Percentiles rank a stretch among this genome's conserved stretches.
These are phyloP conservation scores for Uromys caudimaculatus DNA, from an alignment of 2,797 vertebrate species.

Conservation along the genomic window DNA sequence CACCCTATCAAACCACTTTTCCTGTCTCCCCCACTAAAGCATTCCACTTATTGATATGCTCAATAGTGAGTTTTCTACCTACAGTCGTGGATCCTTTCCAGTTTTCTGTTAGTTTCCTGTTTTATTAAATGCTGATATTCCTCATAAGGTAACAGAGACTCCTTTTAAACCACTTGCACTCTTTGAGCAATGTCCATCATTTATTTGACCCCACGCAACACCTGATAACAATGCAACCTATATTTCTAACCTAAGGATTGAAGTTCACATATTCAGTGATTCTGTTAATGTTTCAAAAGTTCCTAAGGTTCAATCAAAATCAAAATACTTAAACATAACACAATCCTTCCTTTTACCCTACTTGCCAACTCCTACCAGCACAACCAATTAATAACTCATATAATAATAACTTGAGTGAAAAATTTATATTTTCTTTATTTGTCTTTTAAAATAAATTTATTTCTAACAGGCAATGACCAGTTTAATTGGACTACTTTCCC, in stretches of 20 bases:
- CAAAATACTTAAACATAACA: not conserved
- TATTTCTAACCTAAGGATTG: slow-evolving; percentile 7
- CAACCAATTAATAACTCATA: not conserved
- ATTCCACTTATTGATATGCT: not conserved
- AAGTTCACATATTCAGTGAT: not conserved
- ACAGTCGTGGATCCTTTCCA: not conserved
- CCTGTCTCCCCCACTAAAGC: not conserved
- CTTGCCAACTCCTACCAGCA: not conserved
- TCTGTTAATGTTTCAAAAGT: not conserved
- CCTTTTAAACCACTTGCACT: not conserved
- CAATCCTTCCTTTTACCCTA: not conserved
- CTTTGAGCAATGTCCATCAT: not conserved
- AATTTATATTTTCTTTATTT: not conserved
- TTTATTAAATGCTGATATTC: not conserved
- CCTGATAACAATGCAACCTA: not conserved
- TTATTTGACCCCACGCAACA: not conserved
- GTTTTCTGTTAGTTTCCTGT: not conserved
- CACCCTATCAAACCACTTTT: not conserved
- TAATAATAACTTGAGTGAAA: not conserved
- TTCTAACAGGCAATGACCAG: not conserved
- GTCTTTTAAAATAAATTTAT: not conserved
- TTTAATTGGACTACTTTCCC: not conserved
- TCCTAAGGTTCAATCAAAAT: not conserved
- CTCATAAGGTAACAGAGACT: not conserved
- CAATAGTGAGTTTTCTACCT: not conserved